These are phyloP conservation scores for Setophaga kirtlandii DNA, from an alignment of 2,113 vertebrate species.

Conservation along the genomic window DNA sequence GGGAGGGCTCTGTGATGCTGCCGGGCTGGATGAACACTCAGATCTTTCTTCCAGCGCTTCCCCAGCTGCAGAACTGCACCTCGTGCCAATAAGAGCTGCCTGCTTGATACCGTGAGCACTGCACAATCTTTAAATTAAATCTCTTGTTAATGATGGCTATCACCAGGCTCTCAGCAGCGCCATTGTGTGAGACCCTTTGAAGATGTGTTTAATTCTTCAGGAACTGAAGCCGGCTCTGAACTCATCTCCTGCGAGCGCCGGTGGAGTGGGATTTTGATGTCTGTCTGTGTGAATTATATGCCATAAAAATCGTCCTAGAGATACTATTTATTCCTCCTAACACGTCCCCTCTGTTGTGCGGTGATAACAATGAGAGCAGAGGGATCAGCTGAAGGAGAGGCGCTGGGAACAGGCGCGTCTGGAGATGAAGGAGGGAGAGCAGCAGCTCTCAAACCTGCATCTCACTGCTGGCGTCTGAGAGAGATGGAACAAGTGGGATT, in stretches of 20 bases:
- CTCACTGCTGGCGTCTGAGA: neutral
- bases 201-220: neutral
- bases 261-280: neutral
- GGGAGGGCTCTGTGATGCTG: neutral
- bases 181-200: neutral
- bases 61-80: neutral
- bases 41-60: neutral
- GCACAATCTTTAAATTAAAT: constrained; percentile 45
- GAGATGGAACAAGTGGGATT: neutral
- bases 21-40: neutral
- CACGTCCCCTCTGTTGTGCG: neutral
- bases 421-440: neutral
- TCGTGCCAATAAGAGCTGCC: neutral
- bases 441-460: neutral
- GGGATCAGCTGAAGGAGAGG: neutral
- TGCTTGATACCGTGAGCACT: neutral
- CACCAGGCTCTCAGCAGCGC: neutral
- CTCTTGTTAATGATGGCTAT: constrained; percentile 40
- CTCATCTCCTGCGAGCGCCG: neutral
- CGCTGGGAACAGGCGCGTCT: neutral
- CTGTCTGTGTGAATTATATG: neutral
- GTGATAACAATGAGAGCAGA: neutral
- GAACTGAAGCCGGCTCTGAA: neutral
- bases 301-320: neutral
- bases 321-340: neutral